Conservation (phyloP, 2,888 invertebrate genomes). For the Cylloceria caligata region DNA sequence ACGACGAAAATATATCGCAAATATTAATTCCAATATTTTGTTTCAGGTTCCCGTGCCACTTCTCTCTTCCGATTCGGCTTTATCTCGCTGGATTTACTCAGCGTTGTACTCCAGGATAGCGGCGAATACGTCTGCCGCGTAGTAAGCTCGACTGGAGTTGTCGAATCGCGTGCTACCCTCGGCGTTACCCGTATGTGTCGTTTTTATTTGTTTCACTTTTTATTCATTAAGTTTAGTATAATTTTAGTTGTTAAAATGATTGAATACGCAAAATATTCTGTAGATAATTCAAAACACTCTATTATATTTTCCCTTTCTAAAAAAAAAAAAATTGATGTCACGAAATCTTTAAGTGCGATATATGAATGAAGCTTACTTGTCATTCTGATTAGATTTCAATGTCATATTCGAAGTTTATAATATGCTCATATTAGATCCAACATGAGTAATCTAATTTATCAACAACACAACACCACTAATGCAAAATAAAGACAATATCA, state of each 20-base stretch:
- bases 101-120: constrained; percentile 93
- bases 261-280: neutral
- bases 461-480: no score
- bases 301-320: no score
- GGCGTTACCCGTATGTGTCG: constrained; percentile 88
- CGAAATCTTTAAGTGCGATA: no score
- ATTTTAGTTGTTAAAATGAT: no score
- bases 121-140: constrained; percentile 97
- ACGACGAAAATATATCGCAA: neutral
- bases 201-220: neutral
- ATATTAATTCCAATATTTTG: constrained; percentile 18
- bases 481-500: no score
- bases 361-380: no score
- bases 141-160: constrained; percentile 93
- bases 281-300: neutral
- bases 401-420: no score
- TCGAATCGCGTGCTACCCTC: constrained; percentile 93
- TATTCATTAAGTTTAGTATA: neutral
- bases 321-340: no score
- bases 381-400: no score
- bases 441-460: no score
- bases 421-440: no score
- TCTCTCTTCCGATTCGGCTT: constrained; percentile 99
- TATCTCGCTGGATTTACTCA: constrained; percentile 96
- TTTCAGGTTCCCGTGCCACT: constrained; percentile 96